Evolutionary conservation across 2,113 vertebrate species (phyloP).

Genomic region (Sapayoa aenigma): DNA sequence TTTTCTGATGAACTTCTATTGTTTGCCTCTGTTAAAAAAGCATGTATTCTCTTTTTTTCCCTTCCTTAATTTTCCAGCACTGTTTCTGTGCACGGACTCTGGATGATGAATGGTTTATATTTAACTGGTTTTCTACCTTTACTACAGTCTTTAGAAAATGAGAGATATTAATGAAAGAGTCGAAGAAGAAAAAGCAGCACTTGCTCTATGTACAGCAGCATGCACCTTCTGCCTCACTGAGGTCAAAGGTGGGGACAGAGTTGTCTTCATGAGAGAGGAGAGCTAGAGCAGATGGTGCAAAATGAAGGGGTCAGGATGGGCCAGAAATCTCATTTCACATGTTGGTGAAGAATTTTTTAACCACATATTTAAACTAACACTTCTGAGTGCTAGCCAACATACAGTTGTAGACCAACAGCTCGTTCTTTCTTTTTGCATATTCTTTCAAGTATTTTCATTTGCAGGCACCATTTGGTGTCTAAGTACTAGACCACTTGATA

Average conservation of each 20-base stretch:
- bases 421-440: background rate
- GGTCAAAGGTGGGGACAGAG: background rate
- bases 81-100: background rate
- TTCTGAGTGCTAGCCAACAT: background rate
- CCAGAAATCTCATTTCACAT: background rate
- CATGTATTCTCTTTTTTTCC: background rate
- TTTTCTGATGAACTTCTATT: background rate
- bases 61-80: background rate
- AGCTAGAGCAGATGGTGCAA: background rate
- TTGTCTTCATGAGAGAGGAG: background rate
- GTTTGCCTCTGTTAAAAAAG: background rate
- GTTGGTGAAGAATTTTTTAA: background rate
- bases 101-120: background rate
- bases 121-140: background rate
- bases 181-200: background rate
- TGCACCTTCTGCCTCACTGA: background rate
- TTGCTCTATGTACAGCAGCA: background rate
- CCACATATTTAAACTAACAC: background rate
- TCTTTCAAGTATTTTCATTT: conserved; percentile 8
- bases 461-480: background rate
- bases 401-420: background rate
- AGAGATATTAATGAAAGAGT: background rate
- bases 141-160: background rate
- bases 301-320: background rate
- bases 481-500: background rate